Conservation (phyloP, 2,797 vertebrate genomes). For the Pipistrellus nathusii region DNA sequence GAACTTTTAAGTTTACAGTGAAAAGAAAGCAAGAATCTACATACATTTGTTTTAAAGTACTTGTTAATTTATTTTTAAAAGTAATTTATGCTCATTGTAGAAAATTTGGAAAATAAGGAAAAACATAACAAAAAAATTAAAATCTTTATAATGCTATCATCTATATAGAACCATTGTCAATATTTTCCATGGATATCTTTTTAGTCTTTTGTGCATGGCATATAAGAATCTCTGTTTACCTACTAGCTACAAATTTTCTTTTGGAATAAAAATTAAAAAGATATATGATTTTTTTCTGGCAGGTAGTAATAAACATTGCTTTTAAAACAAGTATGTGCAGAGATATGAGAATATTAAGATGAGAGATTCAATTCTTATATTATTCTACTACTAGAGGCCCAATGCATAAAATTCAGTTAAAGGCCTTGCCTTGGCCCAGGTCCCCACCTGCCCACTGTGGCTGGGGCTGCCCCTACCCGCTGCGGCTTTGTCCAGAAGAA, state of each 20-base stretch:
- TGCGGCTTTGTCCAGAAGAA: too few species aligned
- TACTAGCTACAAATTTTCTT: neutral
- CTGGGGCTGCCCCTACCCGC: too few species aligned
- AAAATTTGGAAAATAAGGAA: conserved; percentile 17
- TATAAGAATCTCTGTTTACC: neutral
- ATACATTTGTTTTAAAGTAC: neutral
- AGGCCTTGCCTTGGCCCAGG: too few species aligned
- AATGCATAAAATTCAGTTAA: too few species aligned
- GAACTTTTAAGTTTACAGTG: neutral
- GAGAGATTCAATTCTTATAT: neutral
- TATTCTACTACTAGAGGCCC: neutral
- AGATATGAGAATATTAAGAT: neutral
- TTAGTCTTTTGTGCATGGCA: neutral
- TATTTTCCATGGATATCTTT: neutral
- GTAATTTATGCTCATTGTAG: neutral
- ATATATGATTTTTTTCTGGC: neutral
- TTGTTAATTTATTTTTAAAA: conserved; percentile 37
- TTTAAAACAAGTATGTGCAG: neutral
- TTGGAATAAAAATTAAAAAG: conserved; percentile 20
- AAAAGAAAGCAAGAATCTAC: conserved; percentile 24
- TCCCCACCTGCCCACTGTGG: too few species aligned
- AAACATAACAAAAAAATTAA: neutral
- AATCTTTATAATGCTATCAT: neutral
- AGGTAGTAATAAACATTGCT: neutral
- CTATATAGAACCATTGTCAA: neutral